Base-by-base conservation (phyloP, 92 coral and sea anemone species). In the Phenganax subtilis region DNA sequence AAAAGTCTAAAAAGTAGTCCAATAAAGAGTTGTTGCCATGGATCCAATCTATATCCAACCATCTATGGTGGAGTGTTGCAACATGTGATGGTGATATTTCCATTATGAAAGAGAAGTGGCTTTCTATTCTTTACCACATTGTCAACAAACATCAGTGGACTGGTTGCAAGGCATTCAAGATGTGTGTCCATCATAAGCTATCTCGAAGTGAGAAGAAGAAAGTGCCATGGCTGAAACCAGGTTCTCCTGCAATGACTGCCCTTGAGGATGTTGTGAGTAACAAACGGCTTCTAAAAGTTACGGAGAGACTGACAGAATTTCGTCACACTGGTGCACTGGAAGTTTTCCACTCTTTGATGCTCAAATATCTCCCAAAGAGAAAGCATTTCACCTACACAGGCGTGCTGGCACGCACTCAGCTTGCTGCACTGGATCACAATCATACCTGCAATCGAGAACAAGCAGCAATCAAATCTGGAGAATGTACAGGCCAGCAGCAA, bases 351-450 rank as follows among this genome's bases (percentile, higher is more conserved):
- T 37, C 47, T 37, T 37, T 37, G 47, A 37, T 37, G 47, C 47
- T 37, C 5, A 37, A 37, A 5, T 37, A 37, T 37, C 47, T 37
- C 47, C 47, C 47, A 1, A 37, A 37, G 47, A 37, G 47, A 37
- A 37, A 37, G 47, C 47, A 37, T 37, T 88, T 81, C 78, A 57
- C 84, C 12, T 75, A 88, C 79, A 51, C n/a, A 51, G 85, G 91
- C 29, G 82, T 83, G 85, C 28, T 88, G 30, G 87, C 87, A n/a
- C 76, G 81, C 68, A 86, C 87, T 28, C 85, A 83, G 70, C 84
- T 88, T 54, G 89, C 87, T 64, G 89, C 87, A 54, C 87, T 88
- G 27, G 85, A 88, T 79, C 77, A 88, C 75, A 85, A 88, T 77
- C 55, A 77, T 12, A 85, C 85, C 15, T 59, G 25, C 15, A 59